A percentile compares a stretch with the other conserved stretches of the same genome.
Evolutionary conservation across 2,113 vertebrate genomes (phyloP).

Genomic region (Rattus rattus): DNA sequence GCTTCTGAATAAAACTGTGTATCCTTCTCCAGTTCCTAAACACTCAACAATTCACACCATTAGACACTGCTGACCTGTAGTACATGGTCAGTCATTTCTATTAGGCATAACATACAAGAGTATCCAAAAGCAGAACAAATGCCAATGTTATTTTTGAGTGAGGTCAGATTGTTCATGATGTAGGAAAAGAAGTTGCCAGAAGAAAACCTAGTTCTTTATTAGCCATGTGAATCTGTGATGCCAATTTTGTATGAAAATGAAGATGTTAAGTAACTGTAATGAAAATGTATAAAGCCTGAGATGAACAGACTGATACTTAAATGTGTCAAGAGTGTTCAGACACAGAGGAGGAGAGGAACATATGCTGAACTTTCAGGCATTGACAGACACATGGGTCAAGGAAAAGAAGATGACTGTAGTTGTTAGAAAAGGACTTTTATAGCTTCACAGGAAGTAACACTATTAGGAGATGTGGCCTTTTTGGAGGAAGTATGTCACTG

Average conservation of each 20-base stretch:
- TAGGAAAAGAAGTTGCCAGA: neutral
- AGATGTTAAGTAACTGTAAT: neutral
- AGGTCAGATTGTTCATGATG: neutral
- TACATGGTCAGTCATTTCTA: neutral
- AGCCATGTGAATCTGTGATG: neutral
- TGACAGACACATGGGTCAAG: neutral
- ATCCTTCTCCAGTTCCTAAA: neutral
- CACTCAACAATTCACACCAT: neutral
- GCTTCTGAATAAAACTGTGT: neutral
- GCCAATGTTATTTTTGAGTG: neutral
- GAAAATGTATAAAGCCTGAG: neutral
- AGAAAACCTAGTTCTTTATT: neutral
- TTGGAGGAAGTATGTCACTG: neutral
- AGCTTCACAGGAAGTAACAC: neutral
- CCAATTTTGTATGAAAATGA: neutral
- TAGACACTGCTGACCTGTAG: neutral
- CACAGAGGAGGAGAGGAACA: neutral
- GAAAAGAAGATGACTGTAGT: neutral
- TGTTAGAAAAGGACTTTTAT: neutral
- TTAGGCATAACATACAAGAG: neutral
- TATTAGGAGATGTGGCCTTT: neutral
- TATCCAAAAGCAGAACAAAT: neutral
- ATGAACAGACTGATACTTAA: conserved; percentile 15
- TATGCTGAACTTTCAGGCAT: neutral
- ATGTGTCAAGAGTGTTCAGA: neutral